A percentile compares a stretch with the other conserved stretches of the same genome.
These are phyloP conservation scores for Homarus gammarus DNA, from an alignment of 2,888 invertebrate species.

Conservation along the genomic window DNA sequence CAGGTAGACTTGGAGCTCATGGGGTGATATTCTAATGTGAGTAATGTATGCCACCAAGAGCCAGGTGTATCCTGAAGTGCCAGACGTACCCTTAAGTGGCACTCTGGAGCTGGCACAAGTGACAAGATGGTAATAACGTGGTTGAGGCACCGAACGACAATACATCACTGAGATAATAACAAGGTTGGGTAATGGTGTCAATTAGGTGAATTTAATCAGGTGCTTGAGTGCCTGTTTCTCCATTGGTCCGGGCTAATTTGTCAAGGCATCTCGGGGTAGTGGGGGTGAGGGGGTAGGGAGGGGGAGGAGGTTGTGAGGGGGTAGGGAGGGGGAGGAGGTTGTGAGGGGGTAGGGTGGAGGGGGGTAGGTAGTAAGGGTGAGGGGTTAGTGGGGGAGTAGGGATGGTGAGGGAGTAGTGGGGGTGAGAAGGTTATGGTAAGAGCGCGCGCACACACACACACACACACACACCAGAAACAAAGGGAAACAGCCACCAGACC, in stretches of 20 bases:
- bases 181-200: not conserved
- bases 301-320: not conserved
- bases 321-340: not conserved
- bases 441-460: too few species aligned
- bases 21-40: too few species aligned
- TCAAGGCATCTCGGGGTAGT: not conserved
- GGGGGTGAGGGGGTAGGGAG: not conserved
- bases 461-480: too few species aligned
- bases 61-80: too few species aligned
- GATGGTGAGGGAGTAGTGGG: not conserved
- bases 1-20: too few species aligned
- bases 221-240: not conserved
- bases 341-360: not conserved
- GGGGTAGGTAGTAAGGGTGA: not conserved
- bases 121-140: too few species aligned
- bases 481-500: too few species aligned
- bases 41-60: too few species aligned
- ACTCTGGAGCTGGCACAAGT: too few species aligned
- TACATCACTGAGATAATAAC: not conserved
- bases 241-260: not conserved
- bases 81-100: too few species aligned
- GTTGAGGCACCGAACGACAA: too few species aligned
- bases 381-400: not conserved
- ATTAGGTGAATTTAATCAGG: not conserved
- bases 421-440: not conserved